Base-by-base conservation (phyloP, 2,113 vertebrate species). In the Phaethon lepturus region DNA sequence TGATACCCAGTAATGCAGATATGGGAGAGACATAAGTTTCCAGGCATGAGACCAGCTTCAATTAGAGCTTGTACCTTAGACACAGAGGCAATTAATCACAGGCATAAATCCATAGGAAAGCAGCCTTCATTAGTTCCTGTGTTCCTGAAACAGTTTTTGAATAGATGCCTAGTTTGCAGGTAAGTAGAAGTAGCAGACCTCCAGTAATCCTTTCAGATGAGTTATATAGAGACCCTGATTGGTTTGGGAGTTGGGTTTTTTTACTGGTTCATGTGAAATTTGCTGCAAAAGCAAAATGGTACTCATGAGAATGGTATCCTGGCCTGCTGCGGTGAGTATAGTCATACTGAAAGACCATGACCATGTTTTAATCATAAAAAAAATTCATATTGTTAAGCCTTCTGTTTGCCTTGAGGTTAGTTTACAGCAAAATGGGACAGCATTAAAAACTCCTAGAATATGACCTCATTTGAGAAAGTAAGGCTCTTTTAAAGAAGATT, bases 1-100 rank as follows among this genome's bases (percentile, higher is more conserved):
- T 49, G 38, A 60, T 76, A 88, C 0, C 31, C 26, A 52, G 35
- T 76, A 76, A 82, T 82, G 20, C 25, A 59, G 72, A 49, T 74
- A 91, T 91, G 22, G 60, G 15, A 86, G 50, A 91, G 50, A 66
- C 8, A 4, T 33, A 56, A 29, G 18, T 77, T 94, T 71, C 52
- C 58, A 95, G 88, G 67, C 86, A 88, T 62, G 42, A 95, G 55
- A 94, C 67, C 50, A 86, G 55, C 72, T 88, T 92, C 88, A 96
- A 23, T 90, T 95, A 92, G 29, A 80, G 59, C 63, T 86, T 44
- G 0, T 78, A 59, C 77, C 60, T 91, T 78, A 74, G 67, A 88
- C 26, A 45, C 38, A 83, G 53, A 76, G 67, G 45, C 63, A 77
- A 86, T 96, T 88, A 91, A 95, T 92, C 72, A 80, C 55, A 73